Conservation (phyloP, 2,797 vertebrate species). For the Crenuchus spilurus region DNA sequence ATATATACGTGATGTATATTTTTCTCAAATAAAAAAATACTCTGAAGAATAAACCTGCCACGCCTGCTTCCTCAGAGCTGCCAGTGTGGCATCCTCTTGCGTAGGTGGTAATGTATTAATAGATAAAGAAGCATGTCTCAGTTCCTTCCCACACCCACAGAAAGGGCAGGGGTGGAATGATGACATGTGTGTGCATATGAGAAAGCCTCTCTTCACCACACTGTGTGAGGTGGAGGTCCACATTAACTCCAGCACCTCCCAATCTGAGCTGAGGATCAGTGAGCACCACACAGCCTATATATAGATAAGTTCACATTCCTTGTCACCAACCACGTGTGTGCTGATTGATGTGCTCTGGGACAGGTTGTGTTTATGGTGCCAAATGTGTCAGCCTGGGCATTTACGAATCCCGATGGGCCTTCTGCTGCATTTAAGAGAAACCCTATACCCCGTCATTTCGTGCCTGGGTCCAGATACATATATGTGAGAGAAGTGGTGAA, state of each 20-base stretch:
- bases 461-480: not conserved
- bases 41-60: constrained; percentile 2
- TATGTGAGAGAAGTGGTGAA: not conserved
- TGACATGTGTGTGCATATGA: constrained; percentile 21
- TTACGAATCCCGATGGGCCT: constrained; percentile 33
- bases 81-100: constrained; percentile 1
- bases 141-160: constrained; percentile 3
- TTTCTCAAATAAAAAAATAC: too few relatives aligned
- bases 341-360: constrained; percentile 73
- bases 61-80: not conserved
- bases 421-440: constrained; percentile 31
- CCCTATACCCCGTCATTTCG: constrained; percentile 30
- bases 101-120: constrained; percentile 16
- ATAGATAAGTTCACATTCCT: constrained; percentile 78
- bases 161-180: constrained; percentile 29
- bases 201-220: constrained; percentile 33
- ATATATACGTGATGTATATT: too few relatives aligned
- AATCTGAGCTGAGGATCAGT: constrained; percentile 73
- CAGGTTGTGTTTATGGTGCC: constrained; percentile 52
- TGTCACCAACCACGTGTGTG: constrained; percentile 68
- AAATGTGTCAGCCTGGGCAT: constrained; percentile 58
- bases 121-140: constrained; percentile 20
- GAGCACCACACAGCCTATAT: constrained; percentile 76
- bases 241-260: constrained; percentile 48
- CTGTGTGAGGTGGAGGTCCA: constrained; percentile 24